Base-by-base conservation (phyloP, 37 sponge, comb jelly and placozoan species). In the Chondrosia reniformis region DNA sequence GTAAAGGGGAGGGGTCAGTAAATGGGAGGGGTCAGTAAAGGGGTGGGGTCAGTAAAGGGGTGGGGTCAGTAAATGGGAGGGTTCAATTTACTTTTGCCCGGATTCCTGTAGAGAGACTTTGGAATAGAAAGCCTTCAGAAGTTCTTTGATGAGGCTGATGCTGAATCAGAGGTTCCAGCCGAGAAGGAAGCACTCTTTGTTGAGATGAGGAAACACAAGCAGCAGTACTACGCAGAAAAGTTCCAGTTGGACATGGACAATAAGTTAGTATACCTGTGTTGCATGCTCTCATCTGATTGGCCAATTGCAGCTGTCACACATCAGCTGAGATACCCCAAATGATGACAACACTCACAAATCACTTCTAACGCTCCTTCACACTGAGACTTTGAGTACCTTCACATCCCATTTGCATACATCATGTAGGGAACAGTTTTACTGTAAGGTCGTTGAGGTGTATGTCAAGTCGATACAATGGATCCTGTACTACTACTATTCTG, bases 381-480 rank as follows among this genome's bases (percentile, higher is more conserved):
- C 71, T 5, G 2, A n/a, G n/a, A n/a, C n/a, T n/a, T n/a, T n/a
- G n/a, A n/a, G n/a, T n/a, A n/a, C n/a, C n/a, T n/a, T n/a, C n/a
- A n/a, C 6, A 27, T 54, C 56, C 33, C 37, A 22, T 34, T 21
- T 41, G 13, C 24, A 13, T 2, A 4, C 30, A n/a, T 46, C 45
- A 24, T 22, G 19, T 33, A 62, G 63, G 15, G 41, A 45, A 5
- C 76, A 64, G 34, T 61, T 93, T 32, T n/a, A n/a, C n/a, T n/a
- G n/a, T n/a, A n/a, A n/a, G n/a, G n/a, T n/a, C n/a, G n/a, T n/a
- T n/a, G n/a, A n/a, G n/a, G n/a, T n/a, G n/a, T 96, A 89, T 72
- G 87, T 95, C 61, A 83, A 81, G 13, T 93, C 88, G 0, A 55
- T 98, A 9, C 90, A 93, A 83, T 98, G 99, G 99, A 90, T 98